Percentiles rank a stretch among this genome's conserved stretches.
These are phyloP conservation scores for Oeneis ivallda DNA, from an alignment of 2,888 invertebrate species.

Conservation along the genomic window DNA sequence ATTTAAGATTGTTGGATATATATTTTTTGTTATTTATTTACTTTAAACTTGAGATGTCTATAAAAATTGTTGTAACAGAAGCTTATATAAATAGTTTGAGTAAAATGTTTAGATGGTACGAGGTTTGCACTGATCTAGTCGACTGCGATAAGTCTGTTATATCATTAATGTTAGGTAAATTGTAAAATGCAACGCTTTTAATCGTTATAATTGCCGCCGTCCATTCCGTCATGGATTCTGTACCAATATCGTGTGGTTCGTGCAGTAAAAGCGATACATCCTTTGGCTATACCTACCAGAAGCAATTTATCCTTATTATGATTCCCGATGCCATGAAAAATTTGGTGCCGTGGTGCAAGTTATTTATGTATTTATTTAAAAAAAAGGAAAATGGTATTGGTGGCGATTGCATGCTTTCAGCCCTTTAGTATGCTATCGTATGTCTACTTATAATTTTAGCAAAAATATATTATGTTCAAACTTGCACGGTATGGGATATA, in stretches of 20 bases:
- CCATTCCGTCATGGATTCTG: conserved; percentile 47
- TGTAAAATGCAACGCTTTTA: conserved; percentile 52
- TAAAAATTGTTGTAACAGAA: conserved; percentile 33
- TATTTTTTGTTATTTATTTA: conserved; percentile 46
- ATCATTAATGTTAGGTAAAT: conserved; percentile 29
- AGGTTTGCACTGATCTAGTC: conserved; percentile 40
- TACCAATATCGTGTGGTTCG: conserved; percentile 28
- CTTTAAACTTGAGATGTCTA: conserved; percentile 32
- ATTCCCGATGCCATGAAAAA: too few species aligned
- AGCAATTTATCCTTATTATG: too few species aligned
- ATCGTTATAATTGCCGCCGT: conserved; percentile 52
- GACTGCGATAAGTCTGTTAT: conserved; percentile 35
- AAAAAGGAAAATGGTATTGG: too few species aligned
- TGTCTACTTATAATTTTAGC: too few species aligned
- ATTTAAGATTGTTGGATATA: conserved; percentile 55
- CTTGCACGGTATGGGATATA: background rate
- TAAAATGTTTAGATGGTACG: conserved; percentile 21
- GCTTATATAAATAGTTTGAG: conserved; percentile 8
- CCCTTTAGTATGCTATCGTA: too few species aligned
- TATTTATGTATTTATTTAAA: too few species aligned
- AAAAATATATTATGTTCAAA: too few species aligned
- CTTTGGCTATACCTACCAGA: too few species aligned
- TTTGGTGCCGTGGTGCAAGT: too few species aligned
- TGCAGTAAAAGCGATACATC: background rate
- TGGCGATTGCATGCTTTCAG: too few species aligned